Evolutionary conservation across 2,888 invertebrate species (phyloP).

Genomic region (Lepetodrilus schrolli): DNA sequence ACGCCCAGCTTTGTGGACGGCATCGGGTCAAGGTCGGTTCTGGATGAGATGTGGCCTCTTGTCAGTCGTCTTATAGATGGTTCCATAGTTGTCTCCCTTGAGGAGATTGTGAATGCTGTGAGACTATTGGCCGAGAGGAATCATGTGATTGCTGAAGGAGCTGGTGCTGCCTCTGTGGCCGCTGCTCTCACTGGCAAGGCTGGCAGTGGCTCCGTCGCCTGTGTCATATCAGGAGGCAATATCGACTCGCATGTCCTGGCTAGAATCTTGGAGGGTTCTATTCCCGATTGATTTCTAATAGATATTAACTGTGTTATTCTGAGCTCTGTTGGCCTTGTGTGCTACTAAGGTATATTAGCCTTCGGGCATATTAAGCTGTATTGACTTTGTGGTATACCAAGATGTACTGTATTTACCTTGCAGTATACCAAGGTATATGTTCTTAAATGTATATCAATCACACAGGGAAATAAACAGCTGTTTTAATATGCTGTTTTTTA

Average conservation of each 20-base stretch:
- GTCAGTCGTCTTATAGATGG: conserved; percentile 58
- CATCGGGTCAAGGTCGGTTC: conserved; percentile 65
- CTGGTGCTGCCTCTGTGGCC: conserved; percentile 69
- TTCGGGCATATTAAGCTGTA: neutral
- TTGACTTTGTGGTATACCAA: no score
- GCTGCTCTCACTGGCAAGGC: conserved; percentile 51
- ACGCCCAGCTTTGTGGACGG: conserved; percentile 70
- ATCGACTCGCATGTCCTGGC: conserved; percentile 63
- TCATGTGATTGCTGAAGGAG: conserved; percentile 71
- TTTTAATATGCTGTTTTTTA: no score
- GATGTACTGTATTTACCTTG: no score
- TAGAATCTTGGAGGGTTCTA: conserved; percentile 42
- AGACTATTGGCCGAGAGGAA: conserved; percentile 65
- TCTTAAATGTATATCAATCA: no score
- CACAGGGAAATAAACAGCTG: no score
- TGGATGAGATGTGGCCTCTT: conserved; percentile 69
- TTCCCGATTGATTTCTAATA: neutral
- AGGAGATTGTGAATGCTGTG: conserved; percentile 64
- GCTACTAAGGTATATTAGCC: neutral
- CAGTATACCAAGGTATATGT: no score
- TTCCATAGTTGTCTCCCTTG: conserved; percentile 60
- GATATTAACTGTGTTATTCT: no score
- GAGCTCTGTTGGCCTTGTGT: neutral
- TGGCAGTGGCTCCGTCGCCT: conserved; percentile 66
- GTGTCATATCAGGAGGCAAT: conserved; percentile 72